A percentile compares a stretch with the other conserved stretches of the same genome.
These are phyloP conservation scores for Lycorma delicatula DNA, from an alignment of 1,140 invertebrate species.

Conservation along the genomic window DNA sequence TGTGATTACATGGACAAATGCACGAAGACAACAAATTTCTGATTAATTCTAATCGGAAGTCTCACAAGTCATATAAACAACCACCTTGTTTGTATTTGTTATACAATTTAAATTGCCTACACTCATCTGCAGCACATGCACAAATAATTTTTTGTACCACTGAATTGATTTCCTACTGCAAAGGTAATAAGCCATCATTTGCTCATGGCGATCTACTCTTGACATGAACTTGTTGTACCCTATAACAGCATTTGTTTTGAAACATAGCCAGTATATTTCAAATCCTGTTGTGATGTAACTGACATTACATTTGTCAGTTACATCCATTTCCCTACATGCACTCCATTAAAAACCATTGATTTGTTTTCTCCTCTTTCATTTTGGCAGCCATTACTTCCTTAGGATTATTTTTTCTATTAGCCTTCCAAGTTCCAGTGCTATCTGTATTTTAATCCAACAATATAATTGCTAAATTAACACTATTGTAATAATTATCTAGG, in stretches of 20 bases:
- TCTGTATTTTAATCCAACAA: not conserved
- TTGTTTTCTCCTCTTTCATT: no score
- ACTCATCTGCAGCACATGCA: conserved; percentile 3
- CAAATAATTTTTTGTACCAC: conserved; percentile 13
- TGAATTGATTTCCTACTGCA: conserved; percentile 3
- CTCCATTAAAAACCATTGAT: no score
- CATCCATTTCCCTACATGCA: no score
- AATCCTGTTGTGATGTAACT: conserved; percentile 29
- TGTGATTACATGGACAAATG: no score
- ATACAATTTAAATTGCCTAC: conserved; percentile 6
- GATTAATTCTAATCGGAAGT: not conserved
- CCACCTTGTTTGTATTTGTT: not conserved
- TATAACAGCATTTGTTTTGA: not conserved
- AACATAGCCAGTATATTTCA: conserved; percentile 23
- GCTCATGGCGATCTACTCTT: conserved; percentile 9
- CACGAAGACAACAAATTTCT: no score
- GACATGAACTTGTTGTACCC: conserved; percentile 12
- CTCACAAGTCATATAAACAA: not conserved
- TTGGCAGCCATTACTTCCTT: conserved; percentile 24
- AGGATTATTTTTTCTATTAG: not conserved
- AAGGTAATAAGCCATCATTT: conserved; percentile 3
- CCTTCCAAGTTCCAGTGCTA: not conserved
- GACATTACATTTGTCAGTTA: conserved; percentile 33
- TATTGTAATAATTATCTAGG: conserved; percentile 20
- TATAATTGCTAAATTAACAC: conserved; percentile 3